phyloP scores from a whole-genome alignment of 2,888 invertebrate genomes.

The Sussaba pulchella region DNA sequence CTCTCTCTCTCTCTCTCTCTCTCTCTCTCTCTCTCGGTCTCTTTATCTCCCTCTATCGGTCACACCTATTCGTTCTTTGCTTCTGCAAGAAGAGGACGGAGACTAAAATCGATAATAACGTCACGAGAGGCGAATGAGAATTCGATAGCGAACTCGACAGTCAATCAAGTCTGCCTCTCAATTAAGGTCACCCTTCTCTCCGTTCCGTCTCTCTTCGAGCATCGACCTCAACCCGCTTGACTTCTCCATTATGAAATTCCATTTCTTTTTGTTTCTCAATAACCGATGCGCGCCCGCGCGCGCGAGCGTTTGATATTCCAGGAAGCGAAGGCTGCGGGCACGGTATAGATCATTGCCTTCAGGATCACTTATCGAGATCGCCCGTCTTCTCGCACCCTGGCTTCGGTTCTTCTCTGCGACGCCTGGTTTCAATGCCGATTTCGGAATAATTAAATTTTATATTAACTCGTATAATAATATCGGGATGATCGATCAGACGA shows the following conservation, averaged over 20 bases:
- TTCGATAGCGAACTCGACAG: slow-evolving; percentile 68
- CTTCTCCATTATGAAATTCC: slow-evolving; percentile 67
- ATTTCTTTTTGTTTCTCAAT: slow-evolving; percentile 66
- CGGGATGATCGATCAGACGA: not conserved
- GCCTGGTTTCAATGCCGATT: not conserved
- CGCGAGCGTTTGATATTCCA: slow-evolving; percentile 38
- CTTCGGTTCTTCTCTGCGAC: not conserved
- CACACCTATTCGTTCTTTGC: slow-evolving; percentile 51
- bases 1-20: slow-evolving; percentile 11
- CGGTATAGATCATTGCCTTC: not conserved
- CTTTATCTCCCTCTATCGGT: slow-evolving; percentile 49
- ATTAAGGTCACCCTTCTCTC: slow-evolving; percentile 60
- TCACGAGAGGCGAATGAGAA: slow-evolving; percentile 66
- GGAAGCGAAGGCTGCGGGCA: slow-evolving; percentile 10
- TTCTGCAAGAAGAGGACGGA: slow-evolving; percentile 63
- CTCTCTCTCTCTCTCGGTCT: slow-evolving; percentile 24
- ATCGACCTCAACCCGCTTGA: slow-evolving; percentile 55
- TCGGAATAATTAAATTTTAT: slow-evolving; percentile 1
- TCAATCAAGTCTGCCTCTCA: slow-evolving; percentile 61
- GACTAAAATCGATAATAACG: slow-evolving; percentile 68
- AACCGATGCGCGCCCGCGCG: slow-evolving; percentile 40
- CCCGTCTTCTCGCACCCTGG: not conserved
- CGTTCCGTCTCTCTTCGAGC: slow-evolving; percentile 21
- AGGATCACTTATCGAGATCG: slow-evolving; percentile 13
- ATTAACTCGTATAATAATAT: slow-evolving; percentile 14